Conservation (phyloP, 2,888 invertebrate species). For the Xestia ashworthii region DNA sequence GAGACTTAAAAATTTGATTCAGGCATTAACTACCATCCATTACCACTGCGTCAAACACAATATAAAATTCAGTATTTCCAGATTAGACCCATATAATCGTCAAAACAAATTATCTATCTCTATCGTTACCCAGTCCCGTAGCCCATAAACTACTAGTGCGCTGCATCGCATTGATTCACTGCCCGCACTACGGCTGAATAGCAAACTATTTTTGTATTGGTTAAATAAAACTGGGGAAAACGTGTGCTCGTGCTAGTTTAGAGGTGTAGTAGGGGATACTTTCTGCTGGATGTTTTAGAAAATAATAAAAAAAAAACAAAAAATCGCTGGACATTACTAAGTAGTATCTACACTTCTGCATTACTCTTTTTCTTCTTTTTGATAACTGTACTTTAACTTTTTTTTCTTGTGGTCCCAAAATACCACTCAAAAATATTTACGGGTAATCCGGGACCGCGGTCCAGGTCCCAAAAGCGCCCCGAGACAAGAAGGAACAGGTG, state of each 20-base stretch:
- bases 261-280: constrained; percentile 31
- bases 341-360: no score
- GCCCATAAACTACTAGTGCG: constrained; percentile 56
- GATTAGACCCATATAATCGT: constrained; percentile 28
- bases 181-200: constrained; percentile 58
- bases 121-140: constrained; percentile 36
- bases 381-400: no score
- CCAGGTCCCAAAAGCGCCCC: no score
- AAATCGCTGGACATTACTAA: no score
- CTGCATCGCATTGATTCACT: constrained; percentile 67
- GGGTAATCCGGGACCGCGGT: no score
- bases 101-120: constrained; percentile 32
- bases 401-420: no score
- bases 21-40: no score
- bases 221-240: constrained; percentile 55
- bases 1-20: not conserved
- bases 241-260: constrained; percentile 60
- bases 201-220: constrained; percentile 66
- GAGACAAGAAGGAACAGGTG: no score
- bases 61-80: constrained; percentile 9
- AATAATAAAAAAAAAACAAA: no score
- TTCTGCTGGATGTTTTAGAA: constrained; percentile 35
- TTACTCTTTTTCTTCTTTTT: no score
- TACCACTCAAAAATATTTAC: no score
- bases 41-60: not conserved